Conservation (phyloP, 2,797 vertebrate genomes). For the Takifugu ocellatus region DNA sequence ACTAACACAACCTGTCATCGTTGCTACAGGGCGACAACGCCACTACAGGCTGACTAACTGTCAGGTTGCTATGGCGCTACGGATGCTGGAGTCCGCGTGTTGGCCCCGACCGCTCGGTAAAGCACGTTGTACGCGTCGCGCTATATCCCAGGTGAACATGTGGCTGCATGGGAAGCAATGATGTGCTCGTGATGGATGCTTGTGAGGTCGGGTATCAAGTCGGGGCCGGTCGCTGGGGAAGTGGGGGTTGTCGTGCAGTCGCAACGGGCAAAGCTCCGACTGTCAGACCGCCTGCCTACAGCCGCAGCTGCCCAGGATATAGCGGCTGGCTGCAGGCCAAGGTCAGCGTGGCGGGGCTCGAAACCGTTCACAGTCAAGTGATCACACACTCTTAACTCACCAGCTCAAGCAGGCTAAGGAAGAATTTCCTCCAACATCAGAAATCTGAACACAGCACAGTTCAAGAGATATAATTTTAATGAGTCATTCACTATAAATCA, state of each 20-base stretch:
- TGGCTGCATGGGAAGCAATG: slow-evolving; percentile 67
- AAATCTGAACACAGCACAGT: slow-evolving; percentile 24
- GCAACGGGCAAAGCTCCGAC: slow-evolving; percentile 59
- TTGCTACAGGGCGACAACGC: slow-evolving; percentile 68
- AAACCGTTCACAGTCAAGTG: slow-evolving; percentile 74
- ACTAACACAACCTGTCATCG: slow-evolving; percentile 71
- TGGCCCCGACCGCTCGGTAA: slow-evolving; percentile 42
- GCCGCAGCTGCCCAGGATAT: slow-evolving; percentile 77
- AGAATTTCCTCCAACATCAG: slow-evolving; percentile 52
- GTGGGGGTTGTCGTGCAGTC: slow-evolving; percentile 68
- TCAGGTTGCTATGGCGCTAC: slow-evolving; percentile 69
- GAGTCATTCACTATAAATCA: background rate
- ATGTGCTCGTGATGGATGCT: slow-evolving; percentile 80
- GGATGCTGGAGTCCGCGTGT: slow-evolving; percentile 61
- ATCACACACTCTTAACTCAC: slow-evolving; percentile 68
- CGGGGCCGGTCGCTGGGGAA: slow-evolving; percentile 71
- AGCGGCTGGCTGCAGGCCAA: slow-evolving; percentile 78
- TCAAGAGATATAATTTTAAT: slow-evolving; percentile 3
- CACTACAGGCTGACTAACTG: slow-evolving; percentile 73
- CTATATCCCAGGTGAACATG: slow-evolving; percentile 72
- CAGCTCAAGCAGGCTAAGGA: slow-evolving; percentile 66
- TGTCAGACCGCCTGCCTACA: slow-evolving; percentile 76
- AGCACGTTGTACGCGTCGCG: slow-evolving; percentile 37
- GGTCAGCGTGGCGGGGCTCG: slow-evolving; percentile 71
- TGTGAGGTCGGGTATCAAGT: slow-evolving; percentile 75